phyloP scores from a whole-genome alignment of 2,888 invertebrate species.

The Cephus pygmeus region DNA sequence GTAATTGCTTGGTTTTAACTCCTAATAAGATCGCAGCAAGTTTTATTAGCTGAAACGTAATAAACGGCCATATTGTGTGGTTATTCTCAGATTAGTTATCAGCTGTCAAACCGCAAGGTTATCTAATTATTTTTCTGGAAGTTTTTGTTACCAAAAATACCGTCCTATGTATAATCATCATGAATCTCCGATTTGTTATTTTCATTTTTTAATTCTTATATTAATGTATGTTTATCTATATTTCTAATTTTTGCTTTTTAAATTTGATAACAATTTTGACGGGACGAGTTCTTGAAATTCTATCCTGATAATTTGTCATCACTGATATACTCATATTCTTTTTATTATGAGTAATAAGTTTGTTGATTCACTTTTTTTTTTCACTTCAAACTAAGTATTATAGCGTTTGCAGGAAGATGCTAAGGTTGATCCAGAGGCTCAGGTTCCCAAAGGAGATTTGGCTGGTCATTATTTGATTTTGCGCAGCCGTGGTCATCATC shows the following conservation, averaged over 20 bases:
- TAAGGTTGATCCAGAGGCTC: slow-evolving; percentile 67
- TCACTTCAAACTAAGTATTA: slow-evolving; percentile 29
- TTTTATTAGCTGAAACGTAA: not conserved
- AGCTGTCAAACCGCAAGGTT: not conserved
- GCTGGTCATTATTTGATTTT: slow-evolving; percentile 64
- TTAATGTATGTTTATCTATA: not conserved
- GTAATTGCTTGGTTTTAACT: not conserved
- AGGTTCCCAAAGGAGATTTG: slow-evolving; percentile 39
- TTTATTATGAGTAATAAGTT: not conserved
- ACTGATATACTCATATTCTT: not conserved
- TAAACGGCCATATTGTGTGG: not conserved
- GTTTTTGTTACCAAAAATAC: not conserved
- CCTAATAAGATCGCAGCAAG: not conserved
- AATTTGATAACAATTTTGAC: not conserved
- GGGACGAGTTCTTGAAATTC: not conserved
- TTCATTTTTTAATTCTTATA: not conserved
- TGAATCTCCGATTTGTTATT: not conserved
- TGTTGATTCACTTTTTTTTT: slow-evolving; percentile 10
- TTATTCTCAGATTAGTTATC: not conserved
- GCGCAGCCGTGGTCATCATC: slow-evolving; percentile 68
- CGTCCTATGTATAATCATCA: not conserved
- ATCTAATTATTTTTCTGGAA: not conserved
- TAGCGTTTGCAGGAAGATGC: slow-evolving; percentile 49
- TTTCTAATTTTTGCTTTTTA: not conserved
- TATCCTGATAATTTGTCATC: not conserved